A percentile compares a stretch with the other conserved stretches of the same genome.
Conservation (phyloP, 2,113 vertebrate genomes). For the Leptocoma aspasia region DNA sequence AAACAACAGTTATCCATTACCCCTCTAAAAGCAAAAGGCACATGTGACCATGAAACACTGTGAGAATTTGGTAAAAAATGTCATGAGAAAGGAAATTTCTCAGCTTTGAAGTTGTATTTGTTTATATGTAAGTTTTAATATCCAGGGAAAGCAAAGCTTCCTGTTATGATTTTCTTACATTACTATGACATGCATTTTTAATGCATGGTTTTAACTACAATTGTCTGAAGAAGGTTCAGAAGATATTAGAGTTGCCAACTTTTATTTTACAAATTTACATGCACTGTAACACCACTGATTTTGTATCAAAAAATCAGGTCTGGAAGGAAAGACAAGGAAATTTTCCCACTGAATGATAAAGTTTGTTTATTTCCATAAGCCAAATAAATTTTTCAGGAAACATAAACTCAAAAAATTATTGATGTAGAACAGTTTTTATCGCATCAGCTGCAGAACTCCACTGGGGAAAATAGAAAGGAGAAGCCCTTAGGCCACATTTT, state of each 20-base stretch:
- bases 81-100: not conserved
- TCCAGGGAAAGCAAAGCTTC: not conserved
- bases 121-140: not conserved
- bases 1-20: not conserved
- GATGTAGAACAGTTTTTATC: constrained; percentile 18
- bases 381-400: constrained; percentile 23
- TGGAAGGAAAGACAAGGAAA: not conserved
- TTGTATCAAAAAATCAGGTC: not conserved
- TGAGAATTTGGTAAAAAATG: not conserved
- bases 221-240: not conserved
- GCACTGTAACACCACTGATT: not conserved
- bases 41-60: not conserved
- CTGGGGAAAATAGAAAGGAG: constrained; percentile 23
- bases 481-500: constrained; percentile 25
- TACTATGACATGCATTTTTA: not conserved
- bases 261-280: not conserved
- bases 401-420: constrained; percentile 28
- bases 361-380: not conserved
- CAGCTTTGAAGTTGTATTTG: not conserved
- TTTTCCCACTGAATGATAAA: not conserved
- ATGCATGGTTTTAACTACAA: not conserved
- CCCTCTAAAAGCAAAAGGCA: not conserved
- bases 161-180: not conserved
- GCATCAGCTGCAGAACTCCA: not conserved
- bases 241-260: not conserved